Conservation (phyloP, 2,113 vertebrate species). For the Malurus melanocephalus region DNA sequence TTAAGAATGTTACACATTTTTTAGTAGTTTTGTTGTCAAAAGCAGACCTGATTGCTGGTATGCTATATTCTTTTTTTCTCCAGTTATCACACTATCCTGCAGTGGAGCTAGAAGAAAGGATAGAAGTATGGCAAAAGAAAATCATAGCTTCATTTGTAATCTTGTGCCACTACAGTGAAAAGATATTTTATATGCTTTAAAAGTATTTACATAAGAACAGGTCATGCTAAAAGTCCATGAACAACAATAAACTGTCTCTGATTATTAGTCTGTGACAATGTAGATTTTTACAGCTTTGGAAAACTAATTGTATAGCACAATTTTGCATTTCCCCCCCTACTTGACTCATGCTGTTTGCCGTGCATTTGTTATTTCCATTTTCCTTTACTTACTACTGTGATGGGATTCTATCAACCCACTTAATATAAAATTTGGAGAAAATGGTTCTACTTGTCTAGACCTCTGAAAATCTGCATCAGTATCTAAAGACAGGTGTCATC, state of each 20-base stretch:
- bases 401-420: neutral
- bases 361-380: neutral
- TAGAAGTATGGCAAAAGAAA: neutral
- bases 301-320: neutral
- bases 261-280: neutral
- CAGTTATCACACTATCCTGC: neutral
- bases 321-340: neutral
- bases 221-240: neutral
- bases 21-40: neutral
- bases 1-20: constrained; percentile 21
- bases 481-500: neutral
- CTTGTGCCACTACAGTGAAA: neutral
- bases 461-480: neutral
- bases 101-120: neutral
- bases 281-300: neutral
- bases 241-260: neutral
- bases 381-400: neutral
- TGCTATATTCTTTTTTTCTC: neutral
- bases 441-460: neutral
- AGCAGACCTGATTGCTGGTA: neutral
- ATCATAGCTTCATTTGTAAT: neutral
- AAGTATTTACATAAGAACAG: neutral
- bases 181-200: neutral
- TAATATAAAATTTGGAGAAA: neutral
- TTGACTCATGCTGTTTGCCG: neutral